These are phyloP conservation scores for Nasonia oneida DNA, from an alignment of 2,888 invertebrate species.

Conservation along the genomic window DNA sequence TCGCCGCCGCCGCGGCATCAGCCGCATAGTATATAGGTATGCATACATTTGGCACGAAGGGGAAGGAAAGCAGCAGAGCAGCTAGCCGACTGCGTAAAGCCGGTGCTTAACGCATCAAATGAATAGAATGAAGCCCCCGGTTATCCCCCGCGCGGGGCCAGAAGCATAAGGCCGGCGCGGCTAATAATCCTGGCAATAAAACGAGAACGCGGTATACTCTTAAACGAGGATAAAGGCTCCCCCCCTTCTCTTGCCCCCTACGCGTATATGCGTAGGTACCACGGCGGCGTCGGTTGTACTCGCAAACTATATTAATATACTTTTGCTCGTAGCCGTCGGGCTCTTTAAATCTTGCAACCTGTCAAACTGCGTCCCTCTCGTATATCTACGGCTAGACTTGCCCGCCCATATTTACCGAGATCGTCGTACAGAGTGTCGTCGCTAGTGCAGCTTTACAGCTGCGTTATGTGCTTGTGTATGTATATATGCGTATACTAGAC, in stretches of 20 bases:
- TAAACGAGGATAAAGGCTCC: neutral
- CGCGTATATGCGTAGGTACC: neutral
- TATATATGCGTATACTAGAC: neutral
- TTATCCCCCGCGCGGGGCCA: neutral
- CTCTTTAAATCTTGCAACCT: slow-evolving; percentile 5
- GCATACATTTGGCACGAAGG: too few relatives aligned
- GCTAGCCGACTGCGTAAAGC: neutral
- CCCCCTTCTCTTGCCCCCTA: neutral
- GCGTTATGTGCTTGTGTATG: neutral
- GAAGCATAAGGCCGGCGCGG: neutral
- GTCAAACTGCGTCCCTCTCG: neutral
- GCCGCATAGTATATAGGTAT: neutral
- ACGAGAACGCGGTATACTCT: too few relatives aligned
- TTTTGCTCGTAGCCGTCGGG: neutral
- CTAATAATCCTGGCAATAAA: slow-evolving; percentile 20
- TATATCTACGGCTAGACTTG: neutral
- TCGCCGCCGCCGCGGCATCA: neutral
- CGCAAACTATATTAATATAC: neutral
- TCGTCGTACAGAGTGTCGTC: neutral
- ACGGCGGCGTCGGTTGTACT: neutral
- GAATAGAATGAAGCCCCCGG: slow-evolving; percentile 5
- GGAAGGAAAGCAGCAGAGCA: neutral
- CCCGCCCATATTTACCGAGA: neutral
- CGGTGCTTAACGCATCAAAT: slow-evolving; percentile 5
- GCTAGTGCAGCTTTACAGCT: neutral